Base-by-base conservation (phyloP, 1,140 invertebrate species). In the Ceratina australensis region DNA sequence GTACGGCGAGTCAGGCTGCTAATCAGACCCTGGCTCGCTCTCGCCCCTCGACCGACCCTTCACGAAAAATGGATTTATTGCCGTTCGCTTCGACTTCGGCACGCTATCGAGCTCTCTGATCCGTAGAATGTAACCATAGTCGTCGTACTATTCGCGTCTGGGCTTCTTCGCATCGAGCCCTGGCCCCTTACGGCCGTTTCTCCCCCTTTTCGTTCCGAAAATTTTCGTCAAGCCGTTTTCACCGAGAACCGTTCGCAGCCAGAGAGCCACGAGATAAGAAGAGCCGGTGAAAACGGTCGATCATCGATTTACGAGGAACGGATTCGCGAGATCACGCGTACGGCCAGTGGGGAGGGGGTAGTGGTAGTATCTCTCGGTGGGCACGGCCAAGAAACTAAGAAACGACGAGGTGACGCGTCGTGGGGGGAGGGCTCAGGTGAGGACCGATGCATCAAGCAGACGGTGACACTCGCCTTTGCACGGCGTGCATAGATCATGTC, bases 31-130 rank as follows among this genome's bases (percentile, higher is more conserved):
- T 89, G 90, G 86, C 88, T 87, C 88, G 83, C 87, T 87, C 86
- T 85, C 84, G 66, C 85, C 82, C 85, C 73, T 87, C 85, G 85
- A 87, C 86, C 85, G 85, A 89, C 91, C 91, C 91, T 92, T 91
- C 90, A 92, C 90, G 91, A 92, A 92, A 92, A 92, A 92, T 92
- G 91, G 91, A 92, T 92, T 92, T 92, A 92, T 92, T 91, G 91
- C 91, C 88, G 89, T 90, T 89, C 89, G 90, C 91, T 90, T 91
- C 90, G 90, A 92, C 91, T 92, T 92, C 90, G 90, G 91, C 91
- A 92, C 91, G 91, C 91, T 92, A 92, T 92, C 91, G 90, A 92
- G 89, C 88, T 91, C 91, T 90, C 90, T 92, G 91, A 92, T 92
- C 91, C 91, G 87, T 92, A 90, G 88, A 89, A 90, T 86, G 86